Conservation (phyloP, 2,797 vertebrate species). For the Lemur catta region DNA sequence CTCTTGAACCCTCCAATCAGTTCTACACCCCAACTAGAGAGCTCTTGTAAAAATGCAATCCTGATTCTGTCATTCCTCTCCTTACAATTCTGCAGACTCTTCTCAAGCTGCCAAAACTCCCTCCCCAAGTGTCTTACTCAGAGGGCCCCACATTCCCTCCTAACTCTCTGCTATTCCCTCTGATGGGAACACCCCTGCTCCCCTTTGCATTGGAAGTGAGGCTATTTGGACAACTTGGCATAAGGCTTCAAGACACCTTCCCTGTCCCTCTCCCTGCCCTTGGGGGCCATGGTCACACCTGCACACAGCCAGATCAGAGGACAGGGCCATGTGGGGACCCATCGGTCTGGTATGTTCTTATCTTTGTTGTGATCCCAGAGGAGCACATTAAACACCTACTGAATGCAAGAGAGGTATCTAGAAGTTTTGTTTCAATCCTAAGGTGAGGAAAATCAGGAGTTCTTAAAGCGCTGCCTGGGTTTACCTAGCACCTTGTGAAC, state of each 20-base stretch:
- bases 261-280: background rate
- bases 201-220: background rate
- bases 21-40: background rate
- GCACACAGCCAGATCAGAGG: background rate
- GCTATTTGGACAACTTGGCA: background rate
- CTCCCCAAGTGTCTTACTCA: too few species aligned
- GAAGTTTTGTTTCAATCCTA: background rate
- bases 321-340: too few species aligned
- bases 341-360: background rate
- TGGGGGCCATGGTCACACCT: background rate
- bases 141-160: accelerated
- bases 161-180: background rate
- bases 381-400: background rate
- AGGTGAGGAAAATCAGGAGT: background rate
- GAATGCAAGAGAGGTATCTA: background rate
- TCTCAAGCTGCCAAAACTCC: background rate
- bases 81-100: too few species aligned
- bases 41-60: background rate
- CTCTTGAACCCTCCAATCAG: background rate
- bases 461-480: background rate
- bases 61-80: background rate
- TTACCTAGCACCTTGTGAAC: background rate
- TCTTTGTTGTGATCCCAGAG: background rate
- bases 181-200: background rate
- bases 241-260: background rate